These are phyloP conservation scores for Strix aluco DNA, from an alignment of 2,113 vertebrate species.

Conservation along the genomic window DNA sequence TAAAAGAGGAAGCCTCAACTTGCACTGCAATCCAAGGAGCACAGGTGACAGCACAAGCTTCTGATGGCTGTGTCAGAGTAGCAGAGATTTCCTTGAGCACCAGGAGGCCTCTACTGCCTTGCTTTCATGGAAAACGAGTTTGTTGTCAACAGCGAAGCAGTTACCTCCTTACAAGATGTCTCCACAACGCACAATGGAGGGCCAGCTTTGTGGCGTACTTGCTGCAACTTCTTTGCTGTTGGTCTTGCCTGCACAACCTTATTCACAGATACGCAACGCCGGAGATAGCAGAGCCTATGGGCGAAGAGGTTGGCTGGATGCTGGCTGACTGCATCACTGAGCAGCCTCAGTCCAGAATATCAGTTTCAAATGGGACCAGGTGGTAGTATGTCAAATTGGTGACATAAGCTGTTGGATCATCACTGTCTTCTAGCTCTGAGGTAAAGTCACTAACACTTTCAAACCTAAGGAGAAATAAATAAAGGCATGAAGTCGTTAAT, in stretches of 20 bases:
- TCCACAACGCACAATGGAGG: not conserved
- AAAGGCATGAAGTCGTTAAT: not conserved
- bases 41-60: not conserved
- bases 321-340: not conserved
- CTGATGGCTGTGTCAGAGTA: not conserved
- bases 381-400: conserved; percentile 98
- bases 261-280: not conserved
- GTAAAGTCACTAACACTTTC: conserved; percentile 86
- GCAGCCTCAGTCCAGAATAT: conserved; percentile 90
- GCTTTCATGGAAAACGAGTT: not conserved
- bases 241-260: not conserved
- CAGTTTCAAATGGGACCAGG: conserved; percentile 94
- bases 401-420: conserved; percentile 90
- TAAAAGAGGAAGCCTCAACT: conserved; percentile 9
- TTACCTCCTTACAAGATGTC: not conserved
- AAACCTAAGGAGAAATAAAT: conserved; percentile 76
- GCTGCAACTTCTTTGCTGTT: not conserved
- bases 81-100: not conserved
- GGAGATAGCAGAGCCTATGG: not conserved
- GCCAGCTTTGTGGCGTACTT: not conserved
- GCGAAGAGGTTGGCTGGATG: not conserved
- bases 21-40: not conserved
- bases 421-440: conserved; percentile 80
- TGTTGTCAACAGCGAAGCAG: not conserved
- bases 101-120: not conserved